These are phyloP conservation scores for Zaprionus obscuricornis DNA, from an alignment of 2,888 invertebrate genomes.

Conservation along the genomic window DNA sequence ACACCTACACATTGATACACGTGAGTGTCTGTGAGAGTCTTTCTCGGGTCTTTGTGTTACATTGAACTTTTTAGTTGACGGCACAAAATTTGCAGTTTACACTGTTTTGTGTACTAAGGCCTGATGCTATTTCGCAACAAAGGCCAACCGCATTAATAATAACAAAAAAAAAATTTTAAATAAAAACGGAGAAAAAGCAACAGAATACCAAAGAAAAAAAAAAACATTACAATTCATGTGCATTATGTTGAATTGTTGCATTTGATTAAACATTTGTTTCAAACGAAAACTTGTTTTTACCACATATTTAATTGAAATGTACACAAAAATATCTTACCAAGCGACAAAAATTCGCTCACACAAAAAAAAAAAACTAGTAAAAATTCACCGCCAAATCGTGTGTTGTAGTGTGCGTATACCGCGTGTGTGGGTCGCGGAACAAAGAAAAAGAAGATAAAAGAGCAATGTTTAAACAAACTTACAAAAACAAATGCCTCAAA, in stretches of 20 bases:
- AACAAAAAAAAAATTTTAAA: not conserved
- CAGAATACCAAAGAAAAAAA: conserved; percentile 5
- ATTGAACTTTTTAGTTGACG: conserved; percentile 35
- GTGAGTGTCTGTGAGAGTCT: not conserved
- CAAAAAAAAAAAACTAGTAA: conserved; percentile 20
- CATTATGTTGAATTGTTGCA: conserved; percentile 6
- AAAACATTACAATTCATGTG: conserved; percentile 14
- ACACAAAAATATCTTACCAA: conserved; percentile 20
- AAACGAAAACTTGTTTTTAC: not conserved
- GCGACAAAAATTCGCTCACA: not conserved
- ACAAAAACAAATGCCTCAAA: conserved; percentile 56
- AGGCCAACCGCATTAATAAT: conserved; percentile 20
- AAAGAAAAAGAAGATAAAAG: conserved; percentile 46
- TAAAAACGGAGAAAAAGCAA: no score
- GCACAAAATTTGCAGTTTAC: conserved; percentile 15
- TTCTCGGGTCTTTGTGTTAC: conserved; percentile 32
- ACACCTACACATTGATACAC: conserved; percentile 7
- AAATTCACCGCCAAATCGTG: conserved; percentile 43
- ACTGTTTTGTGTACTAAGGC: no score
- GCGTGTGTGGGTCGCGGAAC: conserved; percentile 64
- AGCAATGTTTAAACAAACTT: conserved; percentile 66
- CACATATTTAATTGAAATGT: conserved; percentile 5
- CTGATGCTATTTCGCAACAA: conserved; percentile 46
- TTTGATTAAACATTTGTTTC: not conserved
- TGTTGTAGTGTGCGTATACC: conserved; percentile 45